Conservation (phyloP, 2,888 invertebrate species). For the Dicranocentrus wangi region DNA sequence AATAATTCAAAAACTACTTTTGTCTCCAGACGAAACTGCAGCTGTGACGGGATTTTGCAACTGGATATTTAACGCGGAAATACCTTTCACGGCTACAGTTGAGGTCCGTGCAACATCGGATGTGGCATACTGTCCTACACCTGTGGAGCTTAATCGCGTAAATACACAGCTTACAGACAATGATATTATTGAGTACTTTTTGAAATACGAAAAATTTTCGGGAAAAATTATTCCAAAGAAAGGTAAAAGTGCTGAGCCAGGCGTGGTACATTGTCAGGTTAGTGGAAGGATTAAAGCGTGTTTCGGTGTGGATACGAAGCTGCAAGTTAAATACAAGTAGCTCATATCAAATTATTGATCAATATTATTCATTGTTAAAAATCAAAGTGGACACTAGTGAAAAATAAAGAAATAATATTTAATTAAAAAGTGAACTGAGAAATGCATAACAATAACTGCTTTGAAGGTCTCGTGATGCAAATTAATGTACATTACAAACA, state of each 20-base stretch:
- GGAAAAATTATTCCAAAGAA: constrained; percentile 49
- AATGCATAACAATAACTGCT: too few relatives aligned
- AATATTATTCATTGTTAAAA: too few relatives aligned
- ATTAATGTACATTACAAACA: too few relatives aligned
- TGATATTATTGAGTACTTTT: constrained; percentile 53
- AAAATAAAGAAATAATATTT: too few relatives aligned
- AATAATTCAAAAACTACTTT: constrained; percentile 21
- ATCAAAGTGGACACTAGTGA: too few relatives aligned
- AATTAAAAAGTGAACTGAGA: too few relatives aligned
- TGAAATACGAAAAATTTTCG: constrained; percentile 61
- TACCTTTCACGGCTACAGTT: constrained; percentile 58
- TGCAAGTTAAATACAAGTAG: constrained; percentile 51
- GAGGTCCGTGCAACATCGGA: constrained; percentile 43
- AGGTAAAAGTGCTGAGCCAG: neutral
- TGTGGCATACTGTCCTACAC: constrained; percentile 30
- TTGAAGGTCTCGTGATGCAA: too few relatives aligned
- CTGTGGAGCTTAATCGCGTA: constrained; percentile 28
- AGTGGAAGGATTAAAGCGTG: constrained; percentile 46
- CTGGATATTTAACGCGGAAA: constrained; percentile 55
- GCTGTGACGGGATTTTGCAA: constrained; percentile 50
- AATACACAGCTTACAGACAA: constrained; percentile 31
- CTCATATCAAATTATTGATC: too few relatives aligned
- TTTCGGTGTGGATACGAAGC: constrained; percentile 57
- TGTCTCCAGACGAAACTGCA: constrained; percentile 20
- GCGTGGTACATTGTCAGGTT: constrained; percentile 43